Evolutionary conservation across 2,888 invertebrate genomes (phyloP).

Genomic region (Macrosiphum euphorbiae): DNA sequence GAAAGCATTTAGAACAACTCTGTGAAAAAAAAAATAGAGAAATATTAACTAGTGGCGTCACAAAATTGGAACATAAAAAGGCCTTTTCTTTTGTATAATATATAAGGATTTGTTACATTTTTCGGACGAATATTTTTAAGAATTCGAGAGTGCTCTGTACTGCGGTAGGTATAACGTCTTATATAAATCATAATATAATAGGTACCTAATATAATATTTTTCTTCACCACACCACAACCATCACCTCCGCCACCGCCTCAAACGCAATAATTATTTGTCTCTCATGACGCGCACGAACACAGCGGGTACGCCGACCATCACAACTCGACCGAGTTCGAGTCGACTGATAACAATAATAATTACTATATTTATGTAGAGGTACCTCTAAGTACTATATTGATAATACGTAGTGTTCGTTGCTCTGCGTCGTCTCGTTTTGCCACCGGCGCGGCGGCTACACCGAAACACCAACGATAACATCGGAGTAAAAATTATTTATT

Average conservation of each 20-base stretch:
- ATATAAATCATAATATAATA: neutral
- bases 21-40: too few relatives aligned
- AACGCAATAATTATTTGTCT: neutral
- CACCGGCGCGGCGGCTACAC: neutral
- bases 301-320: neutral
- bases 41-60: too few relatives aligned
- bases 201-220: neutral
- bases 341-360: conserved; percentile 14
- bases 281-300: neutral
- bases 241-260: neutral
- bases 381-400: neutral
- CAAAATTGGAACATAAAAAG: too few relatives aligned
- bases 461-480: conserved; percentile 37
- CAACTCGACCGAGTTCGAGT: neutral
- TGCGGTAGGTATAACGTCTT: neutral
- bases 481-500: conserved; percentile 23
- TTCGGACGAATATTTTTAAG: neutral
- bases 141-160: neutral
- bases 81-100: too few relatives aligned
- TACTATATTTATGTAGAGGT: neutral
- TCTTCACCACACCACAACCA: neutral
- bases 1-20: too few relatives aligned
- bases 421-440: neutral
- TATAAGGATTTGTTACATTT: neutral
- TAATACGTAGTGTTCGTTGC: neutral